phyloP scores from a whole-genome alignment of 2,888 invertebrate genomes.

The Limnephilus auricula region DNA sequence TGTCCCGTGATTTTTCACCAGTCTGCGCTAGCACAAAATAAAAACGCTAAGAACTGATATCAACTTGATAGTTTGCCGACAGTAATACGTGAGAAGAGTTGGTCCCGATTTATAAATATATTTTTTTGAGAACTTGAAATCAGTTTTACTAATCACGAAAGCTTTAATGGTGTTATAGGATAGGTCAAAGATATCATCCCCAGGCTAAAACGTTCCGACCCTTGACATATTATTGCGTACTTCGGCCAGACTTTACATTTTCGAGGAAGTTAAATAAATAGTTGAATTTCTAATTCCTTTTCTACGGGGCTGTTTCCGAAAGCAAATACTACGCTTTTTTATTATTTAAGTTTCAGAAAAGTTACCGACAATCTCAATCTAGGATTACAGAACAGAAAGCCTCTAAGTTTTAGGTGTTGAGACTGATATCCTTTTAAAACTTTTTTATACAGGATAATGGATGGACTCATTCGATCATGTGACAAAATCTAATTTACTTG shows the following conservation, averaged over 20 bases:
- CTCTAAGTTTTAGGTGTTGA: background rate
- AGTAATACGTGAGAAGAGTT: background rate
- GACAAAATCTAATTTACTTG: too few relatives aligned
- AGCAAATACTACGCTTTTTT: background rate
- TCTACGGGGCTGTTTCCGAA: background rate
- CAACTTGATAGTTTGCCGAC: background rate
- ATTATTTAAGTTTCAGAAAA: background rate
- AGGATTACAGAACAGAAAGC: background rate
- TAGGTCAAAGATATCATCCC: slow-evolving; percentile 15
- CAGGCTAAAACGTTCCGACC: background rate
- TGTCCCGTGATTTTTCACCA: too few relatives aligned
- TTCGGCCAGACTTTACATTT: background rate
- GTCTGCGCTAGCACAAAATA: background rate
- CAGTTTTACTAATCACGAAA: background rate
- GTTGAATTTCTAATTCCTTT: background rate
- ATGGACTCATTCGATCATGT: too few relatives aligned
- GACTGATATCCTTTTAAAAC: background rate
- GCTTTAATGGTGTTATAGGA: background rate
- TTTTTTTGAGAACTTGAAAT: background rate
- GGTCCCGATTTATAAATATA: background rate
- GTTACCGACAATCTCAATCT: background rate
- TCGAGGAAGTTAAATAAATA: background rate
- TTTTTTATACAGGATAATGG: background rate
- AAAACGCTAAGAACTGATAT: background rate
- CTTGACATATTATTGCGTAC: background rate